Evolutionary conservation across 2,113 vertebrate species (phyloP).

Genomic region (Tupaia chinensis): DNA sequence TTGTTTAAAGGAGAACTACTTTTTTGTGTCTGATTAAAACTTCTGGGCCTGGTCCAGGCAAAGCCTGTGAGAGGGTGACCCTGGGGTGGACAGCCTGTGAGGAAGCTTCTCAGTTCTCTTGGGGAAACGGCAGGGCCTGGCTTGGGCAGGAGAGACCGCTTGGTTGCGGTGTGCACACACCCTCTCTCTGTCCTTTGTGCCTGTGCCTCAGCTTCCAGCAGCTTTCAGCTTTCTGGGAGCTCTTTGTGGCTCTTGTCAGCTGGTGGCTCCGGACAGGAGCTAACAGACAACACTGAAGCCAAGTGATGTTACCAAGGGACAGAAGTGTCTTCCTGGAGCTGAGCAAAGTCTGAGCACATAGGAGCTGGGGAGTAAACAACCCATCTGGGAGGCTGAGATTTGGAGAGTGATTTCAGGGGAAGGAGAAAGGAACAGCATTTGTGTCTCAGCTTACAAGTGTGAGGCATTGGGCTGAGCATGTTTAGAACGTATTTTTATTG

Average conservation of each 20-base stretch:
- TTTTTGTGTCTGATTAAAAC: conserved; percentile 30
- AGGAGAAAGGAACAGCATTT: background rate
- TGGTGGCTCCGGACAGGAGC: background rate
- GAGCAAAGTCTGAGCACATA: background rate
- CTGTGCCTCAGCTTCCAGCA: background rate
- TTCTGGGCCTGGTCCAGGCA: conserved; percentile 13
- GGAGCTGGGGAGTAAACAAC: too few species aligned
- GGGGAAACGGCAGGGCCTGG: background rate
- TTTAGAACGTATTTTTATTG: background rate
- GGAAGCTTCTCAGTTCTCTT: background rate
- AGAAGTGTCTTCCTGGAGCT: background rate
- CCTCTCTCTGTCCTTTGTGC: background rate
- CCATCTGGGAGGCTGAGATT: background rate
- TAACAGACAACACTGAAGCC: background rate
- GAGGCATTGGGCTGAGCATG: background rate
- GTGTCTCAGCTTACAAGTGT: background rate
- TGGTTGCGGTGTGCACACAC: background rate
- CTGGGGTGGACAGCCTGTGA: background rate
- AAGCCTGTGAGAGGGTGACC: conserved; percentile 1
- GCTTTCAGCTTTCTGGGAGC: background rate
- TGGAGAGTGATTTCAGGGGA: background rate
- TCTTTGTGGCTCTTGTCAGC: background rate
- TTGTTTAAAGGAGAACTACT: conserved; percentile 8
- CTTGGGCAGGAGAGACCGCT: background rate
- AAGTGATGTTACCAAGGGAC: background rate